phyloP scores from a whole-genome alignment of 2,113 vertebrate genomes.

The Phodopus roborovskii region DNA sequence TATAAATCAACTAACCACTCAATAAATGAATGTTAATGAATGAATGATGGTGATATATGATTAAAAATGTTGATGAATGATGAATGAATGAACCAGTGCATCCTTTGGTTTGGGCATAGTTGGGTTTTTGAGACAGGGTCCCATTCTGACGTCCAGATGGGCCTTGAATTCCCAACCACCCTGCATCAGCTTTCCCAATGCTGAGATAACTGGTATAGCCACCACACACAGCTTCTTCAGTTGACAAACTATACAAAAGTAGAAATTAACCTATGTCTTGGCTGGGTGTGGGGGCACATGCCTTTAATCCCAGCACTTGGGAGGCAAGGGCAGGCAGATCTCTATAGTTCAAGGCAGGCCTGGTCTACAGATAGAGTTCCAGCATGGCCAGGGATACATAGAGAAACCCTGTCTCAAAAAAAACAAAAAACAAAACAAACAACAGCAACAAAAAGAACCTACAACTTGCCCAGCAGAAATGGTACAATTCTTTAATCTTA shows the following conservation, averaged over 20 bases:
- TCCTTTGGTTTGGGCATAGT: background rate
- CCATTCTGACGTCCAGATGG: background rate
- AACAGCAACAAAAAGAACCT: background rate
- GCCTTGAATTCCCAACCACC: background rate
- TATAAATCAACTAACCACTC: background rate
- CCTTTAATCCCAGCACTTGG: background rate
- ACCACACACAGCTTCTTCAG: background rate
- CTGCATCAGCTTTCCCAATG: background rate
- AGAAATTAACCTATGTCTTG: background rate
- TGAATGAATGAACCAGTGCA: background rate
- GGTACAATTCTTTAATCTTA: background rate
- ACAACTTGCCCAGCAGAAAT: background rate
- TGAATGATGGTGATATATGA: background rate
- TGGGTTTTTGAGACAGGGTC: background rate
- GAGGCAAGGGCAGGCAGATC: background rate
- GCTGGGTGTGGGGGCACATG: too few relatives aligned
- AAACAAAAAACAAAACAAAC: background rate
- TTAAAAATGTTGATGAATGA: background rate
- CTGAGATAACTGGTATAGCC: background rate
- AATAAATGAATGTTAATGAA: background rate
- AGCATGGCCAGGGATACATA: too few relatives aligned
- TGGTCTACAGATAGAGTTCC: too few relatives aligned
- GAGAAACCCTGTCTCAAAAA: background rate
- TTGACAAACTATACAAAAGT: background rate
- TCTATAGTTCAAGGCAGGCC: background rate